Evolutionary conservation across 2,888 invertebrate species (phyloP).

Genomic region (Tridacna gigas): DNA sequence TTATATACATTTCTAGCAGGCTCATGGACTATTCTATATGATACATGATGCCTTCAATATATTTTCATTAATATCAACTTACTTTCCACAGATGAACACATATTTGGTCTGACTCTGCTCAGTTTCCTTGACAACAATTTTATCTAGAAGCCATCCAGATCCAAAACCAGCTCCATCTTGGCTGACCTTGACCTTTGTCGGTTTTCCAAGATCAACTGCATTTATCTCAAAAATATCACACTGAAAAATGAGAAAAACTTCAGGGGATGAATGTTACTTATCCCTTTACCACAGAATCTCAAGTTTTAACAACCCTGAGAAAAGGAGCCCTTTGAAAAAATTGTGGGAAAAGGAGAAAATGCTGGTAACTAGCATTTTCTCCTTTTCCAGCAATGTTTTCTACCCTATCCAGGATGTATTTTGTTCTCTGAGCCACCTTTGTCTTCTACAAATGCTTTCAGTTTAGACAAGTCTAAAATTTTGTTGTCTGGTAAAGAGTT

Average conservation of each 20-base stretch:
- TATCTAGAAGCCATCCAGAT: conserved; percentile 79
- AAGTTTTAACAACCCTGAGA: too few species aligned
- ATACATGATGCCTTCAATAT: too few species aligned
- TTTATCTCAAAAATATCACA: conserved; percentile 79
- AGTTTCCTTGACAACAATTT: conserved; percentile 72
- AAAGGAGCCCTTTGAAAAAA: too few species aligned
- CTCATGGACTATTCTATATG: too few species aligned
- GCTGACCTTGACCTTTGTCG: conserved; percentile 77
- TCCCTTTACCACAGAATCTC: too few species aligned
- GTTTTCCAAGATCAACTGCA: conserved; percentile 78
- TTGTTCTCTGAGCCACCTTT: too few species aligned
- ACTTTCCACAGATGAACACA: conserved; percentile 74
- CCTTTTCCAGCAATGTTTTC: conserved; percentile 13
- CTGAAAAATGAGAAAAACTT: conserved; percentile 69
- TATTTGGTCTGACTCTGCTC: conserved; percentile 65
- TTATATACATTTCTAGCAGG: too few species aligned
- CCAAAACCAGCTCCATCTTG: conserved; percentile 77
- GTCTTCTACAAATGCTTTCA: too few species aligned
- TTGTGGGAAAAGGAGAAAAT: background rate
- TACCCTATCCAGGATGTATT: too few species aligned
- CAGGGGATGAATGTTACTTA: too few species aligned
- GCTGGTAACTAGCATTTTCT: background rate
- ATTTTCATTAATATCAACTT: background rate
- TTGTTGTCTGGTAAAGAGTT: background rate
- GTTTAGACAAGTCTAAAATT: too few species aligned